Conservation (phyloP, 2,888 invertebrate species). For the Oeneis ivallda region DNA sequence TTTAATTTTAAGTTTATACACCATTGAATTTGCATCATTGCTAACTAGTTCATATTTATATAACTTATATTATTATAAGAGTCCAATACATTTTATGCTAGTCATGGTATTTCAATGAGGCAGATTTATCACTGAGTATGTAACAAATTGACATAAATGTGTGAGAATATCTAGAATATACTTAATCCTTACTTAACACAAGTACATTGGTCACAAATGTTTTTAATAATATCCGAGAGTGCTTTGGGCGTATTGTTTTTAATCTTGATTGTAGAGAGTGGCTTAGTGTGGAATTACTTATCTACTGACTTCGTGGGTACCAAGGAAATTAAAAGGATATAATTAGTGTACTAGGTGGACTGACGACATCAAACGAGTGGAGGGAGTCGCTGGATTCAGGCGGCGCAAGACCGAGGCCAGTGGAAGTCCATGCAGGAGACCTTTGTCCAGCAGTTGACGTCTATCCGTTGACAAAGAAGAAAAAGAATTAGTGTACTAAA, state of each 20-base stretch:
- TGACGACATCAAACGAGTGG: no score
- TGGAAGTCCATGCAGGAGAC: no score
- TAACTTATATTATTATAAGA: constrained; percentile 18
- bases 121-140: constrained; percentile 30
- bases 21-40: not conserved
- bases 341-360: no score
- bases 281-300: constrained; percentile 63
- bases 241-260: constrained; percentile 67
- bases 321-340: constrained; percentile 6
- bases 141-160: constrained; percentile 14
- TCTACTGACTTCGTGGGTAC: constrained; percentile 53
- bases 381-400: no score
- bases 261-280: constrained; percentile 69
- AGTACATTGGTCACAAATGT: constrained; percentile 20
- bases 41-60: not conserved
- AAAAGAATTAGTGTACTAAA: no score
- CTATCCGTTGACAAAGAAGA: no score
- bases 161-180: constrained; percentile 5
- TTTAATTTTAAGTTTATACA: not conserved
- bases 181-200: not conserved
- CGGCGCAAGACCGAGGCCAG: no score
- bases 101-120: constrained; percentile 44
- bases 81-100: constrained; percentile 46
- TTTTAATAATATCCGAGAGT: constrained; percentile 44
- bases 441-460: no score